phyloP scores from a whole-genome alignment of 2,888 invertebrate genomes.

The Macrophya annulata region DNA sequence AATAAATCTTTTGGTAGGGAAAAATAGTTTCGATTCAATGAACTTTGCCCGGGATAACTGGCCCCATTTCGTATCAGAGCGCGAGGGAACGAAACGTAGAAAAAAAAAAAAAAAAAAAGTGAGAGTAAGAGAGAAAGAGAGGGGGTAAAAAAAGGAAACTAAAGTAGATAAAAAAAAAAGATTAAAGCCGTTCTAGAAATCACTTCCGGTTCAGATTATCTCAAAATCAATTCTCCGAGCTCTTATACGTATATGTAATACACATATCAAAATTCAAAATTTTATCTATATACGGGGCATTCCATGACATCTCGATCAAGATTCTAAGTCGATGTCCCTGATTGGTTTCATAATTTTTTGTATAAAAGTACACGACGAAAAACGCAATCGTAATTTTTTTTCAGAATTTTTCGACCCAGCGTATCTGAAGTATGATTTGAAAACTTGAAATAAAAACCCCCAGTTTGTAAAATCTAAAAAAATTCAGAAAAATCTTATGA shows the following conservation, averaged over 20 bases:
- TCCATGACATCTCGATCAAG: no score
- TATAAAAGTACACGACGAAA: no score
- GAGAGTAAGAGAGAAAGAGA: slow-evolving; percentile 16
- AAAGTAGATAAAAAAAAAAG: slow-evolving; percentile 47
- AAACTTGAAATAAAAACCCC: no score
- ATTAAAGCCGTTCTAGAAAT: slow-evolving; percentile 17
- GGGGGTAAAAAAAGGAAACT: neutral
- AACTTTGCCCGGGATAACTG: slow-evolving; percentile 53
- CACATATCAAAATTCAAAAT: no score
- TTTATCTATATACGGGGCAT: no score
- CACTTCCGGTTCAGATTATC: slow-evolving; percentile 28
- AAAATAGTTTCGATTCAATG: slow-evolving; percentile 46
- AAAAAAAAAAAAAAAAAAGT: slow-evolving; percentile 33
- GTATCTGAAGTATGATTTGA: no score
- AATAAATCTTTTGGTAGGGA: slow-evolving; percentile 19
- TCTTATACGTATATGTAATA: neutral
- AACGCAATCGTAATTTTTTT: no score
- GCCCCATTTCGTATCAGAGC: slow-evolving; percentile 55
- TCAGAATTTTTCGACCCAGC: no score
- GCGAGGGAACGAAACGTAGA: slow-evolving; percentile 44
- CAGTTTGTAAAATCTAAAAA: no score
- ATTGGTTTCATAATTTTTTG: no score
- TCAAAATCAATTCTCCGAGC: slow-evolving; percentile 13
- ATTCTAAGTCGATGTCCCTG: no score
- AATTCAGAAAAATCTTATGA: no score